Base-by-base conservation (phyloP, 2,888 invertebrate genomes). In the Drosophila mercatorum region DNA sequence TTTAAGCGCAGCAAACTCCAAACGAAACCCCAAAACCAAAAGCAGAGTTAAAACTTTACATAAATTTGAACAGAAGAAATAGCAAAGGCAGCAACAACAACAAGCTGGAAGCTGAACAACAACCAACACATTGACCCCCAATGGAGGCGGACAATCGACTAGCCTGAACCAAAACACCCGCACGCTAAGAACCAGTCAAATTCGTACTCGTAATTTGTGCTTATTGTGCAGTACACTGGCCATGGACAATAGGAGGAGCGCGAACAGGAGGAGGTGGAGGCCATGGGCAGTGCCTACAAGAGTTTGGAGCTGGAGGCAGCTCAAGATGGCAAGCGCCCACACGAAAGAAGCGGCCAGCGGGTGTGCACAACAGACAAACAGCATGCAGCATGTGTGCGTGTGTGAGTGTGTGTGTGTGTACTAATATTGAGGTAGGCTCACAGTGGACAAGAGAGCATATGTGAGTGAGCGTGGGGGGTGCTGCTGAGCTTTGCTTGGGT, bases 131-230 rank as follows among this genome's bases (percentile, higher is more conserved):
- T 61, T 75, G 85, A 86, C 86, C 83, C 80, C 80, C 80, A 61
- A 62, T 69, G 78, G 69, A 68, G 82, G 38, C 26, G 53, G 70
- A 66, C 70, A 65, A 57, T 49, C 64, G 63, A 55, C 17, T 36
- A 28, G 38, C 51, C 47, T 34, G 62, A n/a, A 49, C 41, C 31
- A 41, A 44, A 28, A 12, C 49, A 38, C 53, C 62, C 58, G 28
- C 40, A 57, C 43, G 44, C 68, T 51, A 58, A 68, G 53, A 57
- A 53, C 51, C 36, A 60, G 53, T 62, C 66, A 68, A 72, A 75
- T 78, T 67, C 76, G 79, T 66, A 75, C 83, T 75, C 79, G 87
- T 82, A 88, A 87, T 87, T 87, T 87, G 87, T 79, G 83, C 81
- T 82, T 78, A 83, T 87, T 88, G 89, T 87, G 77, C 83, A 79